These are phyloP conservation scores for Ectemnius continuus DNA, from an alignment of 2,888 invertebrate species.

Conservation along the genomic window DNA sequence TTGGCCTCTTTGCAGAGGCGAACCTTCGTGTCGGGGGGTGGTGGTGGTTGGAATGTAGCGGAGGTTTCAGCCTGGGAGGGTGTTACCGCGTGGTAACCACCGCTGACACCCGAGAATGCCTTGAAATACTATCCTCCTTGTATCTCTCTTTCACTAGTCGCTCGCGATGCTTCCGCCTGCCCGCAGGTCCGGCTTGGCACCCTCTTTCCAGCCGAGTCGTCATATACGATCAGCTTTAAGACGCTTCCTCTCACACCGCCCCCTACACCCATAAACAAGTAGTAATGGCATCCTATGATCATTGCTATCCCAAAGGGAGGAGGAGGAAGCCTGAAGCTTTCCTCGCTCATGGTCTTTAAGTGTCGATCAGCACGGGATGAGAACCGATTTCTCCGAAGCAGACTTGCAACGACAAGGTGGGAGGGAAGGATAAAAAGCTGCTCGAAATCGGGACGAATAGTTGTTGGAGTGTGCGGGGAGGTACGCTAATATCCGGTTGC, in stretches of 20 bases:
- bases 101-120: constrained; percentile 58
- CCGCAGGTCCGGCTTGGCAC: not conserved
- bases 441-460: too few species aligned
- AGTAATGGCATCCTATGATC: not conserved
- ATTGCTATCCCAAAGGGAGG: not conserved
- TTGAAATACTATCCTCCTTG: constrained; percentile 58
- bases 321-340: too few species aligned
- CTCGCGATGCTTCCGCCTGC: not conserved
- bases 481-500: constrained; percentile 58
- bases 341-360: too few species aligned
- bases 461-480: constrained; percentile 12
- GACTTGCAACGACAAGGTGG: too few species aligned
- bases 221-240: not conserved
- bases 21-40: constrained; percentile 46
- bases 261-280: not conserved
- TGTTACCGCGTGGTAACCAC: constrained; percentile 56
- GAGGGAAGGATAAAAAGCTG: too few species aligned
- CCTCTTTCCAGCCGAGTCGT: not conserved
- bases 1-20: constrained; percentile 56
- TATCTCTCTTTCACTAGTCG: not conserved
- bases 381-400: too few species aligned
- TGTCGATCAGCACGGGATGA: too few species aligned
- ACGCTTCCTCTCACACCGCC: not conserved
- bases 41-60: constrained; percentile 56
- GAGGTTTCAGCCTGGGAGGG: constrained; percentile 49